Evolutionary conservation across 2,888 invertebrate species (phyloP).

Genomic region (Ferdinandea cuprea): DNA sequence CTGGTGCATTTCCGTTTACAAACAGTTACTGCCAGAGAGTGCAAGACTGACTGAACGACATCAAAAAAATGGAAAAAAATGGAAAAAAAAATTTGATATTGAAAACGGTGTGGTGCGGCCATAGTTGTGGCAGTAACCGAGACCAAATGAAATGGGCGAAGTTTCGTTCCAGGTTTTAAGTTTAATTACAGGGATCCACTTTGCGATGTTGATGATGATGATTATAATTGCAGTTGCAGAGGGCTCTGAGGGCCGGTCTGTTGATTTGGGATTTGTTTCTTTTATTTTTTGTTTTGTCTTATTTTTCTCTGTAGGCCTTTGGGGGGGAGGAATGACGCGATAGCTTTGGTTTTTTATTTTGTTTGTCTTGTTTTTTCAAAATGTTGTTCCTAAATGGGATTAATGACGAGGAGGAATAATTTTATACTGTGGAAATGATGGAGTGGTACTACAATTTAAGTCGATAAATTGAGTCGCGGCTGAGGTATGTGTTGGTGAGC

Average conservation of each 20-base stretch:
- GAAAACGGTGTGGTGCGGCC: conserved; percentile 5
- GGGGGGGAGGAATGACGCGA: conserved; percentile 52
- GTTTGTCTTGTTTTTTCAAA: conserved; percentile 17
- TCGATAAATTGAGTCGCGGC: not conserved
- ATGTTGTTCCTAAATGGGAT: conserved; percentile 67
- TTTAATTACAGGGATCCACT: conserved; percentile 75
- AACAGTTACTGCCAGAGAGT: conserved; percentile 68
- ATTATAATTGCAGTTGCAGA: conserved; percentile 74
- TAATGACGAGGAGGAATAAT: conserved; percentile 75
- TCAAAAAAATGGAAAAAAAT: conserved; percentile 24
- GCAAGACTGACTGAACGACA: conserved; percentile 49
- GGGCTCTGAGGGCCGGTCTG: conserved; percentile 68
- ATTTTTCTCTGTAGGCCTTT: conserved; percentile 40
- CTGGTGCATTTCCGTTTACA: conserved; percentile 75
- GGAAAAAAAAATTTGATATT: conserved; percentile 32
- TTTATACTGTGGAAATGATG: conserved; percentile 39
- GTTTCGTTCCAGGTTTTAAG: conserved; percentile 74
- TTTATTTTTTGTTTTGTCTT: conserved; percentile 18
- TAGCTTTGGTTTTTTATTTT: conserved; percentile 13
- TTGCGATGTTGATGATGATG: conserved; percentile 70
- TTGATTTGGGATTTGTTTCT: conserved; percentile 68
- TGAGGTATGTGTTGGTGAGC: not conserved
- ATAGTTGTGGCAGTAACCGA: conserved; percentile 43
- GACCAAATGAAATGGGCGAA: conserved; percentile 51
- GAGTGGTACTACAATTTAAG: conserved; percentile 32